Evolutionary conservation across 2,797 vertebrate genomes (phyloP), one percentile per base, ranked within the genome.

Genomic region (Hozukius guyotensis): DNA sequence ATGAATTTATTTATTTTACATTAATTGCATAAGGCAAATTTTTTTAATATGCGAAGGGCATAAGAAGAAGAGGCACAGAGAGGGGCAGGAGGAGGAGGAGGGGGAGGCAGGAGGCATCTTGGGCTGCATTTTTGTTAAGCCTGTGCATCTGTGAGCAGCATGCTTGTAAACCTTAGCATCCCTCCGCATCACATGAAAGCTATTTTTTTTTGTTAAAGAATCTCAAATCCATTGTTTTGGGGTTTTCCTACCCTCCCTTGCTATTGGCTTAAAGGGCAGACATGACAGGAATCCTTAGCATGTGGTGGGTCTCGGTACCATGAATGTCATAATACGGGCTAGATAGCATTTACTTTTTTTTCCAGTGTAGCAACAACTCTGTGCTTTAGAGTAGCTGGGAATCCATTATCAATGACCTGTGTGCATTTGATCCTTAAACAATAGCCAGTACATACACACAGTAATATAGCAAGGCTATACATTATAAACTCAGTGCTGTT

Each of bases 131-230:
- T 93, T 90, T 88, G 77, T 89, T 90, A 66, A 87, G 77, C 64
- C 64, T 74, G 86, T 92, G 90, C 95, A 95, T 94, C 92, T 95
- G 94, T 91, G 88, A 92, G 75, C 93, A 88, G 90, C 89, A 92
- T 95, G 93, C 91, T 95, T 92, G 91, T 94, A 95, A 95, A 96
- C 74, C 75, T 53, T 72, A 77, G 77, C 87, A 81, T 93, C 87
- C 66, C 85, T 88, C 77, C 24, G 76, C 84, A 80, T 89, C 90
- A 88, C 91, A 89, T 87, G 75, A 90, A 88, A 90, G 82, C 87
- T 83, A 49, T 68, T 77, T 71, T 65, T 75, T 87, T 88, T 88
- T 80, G 76, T 82, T 75, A 73, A 91, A 88, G 80, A 86, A 92
- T 91, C 77, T 85, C 56, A 85, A 88, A 88, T 77, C 53, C 29